A percentile compares a stretch with the other conserved stretches of the same genome.
These are phyloP conservation scores for Brachirus orientalis DNA, from an alignment of 2,113 vertebrate genomes.

Conservation along the genomic window DNA sequence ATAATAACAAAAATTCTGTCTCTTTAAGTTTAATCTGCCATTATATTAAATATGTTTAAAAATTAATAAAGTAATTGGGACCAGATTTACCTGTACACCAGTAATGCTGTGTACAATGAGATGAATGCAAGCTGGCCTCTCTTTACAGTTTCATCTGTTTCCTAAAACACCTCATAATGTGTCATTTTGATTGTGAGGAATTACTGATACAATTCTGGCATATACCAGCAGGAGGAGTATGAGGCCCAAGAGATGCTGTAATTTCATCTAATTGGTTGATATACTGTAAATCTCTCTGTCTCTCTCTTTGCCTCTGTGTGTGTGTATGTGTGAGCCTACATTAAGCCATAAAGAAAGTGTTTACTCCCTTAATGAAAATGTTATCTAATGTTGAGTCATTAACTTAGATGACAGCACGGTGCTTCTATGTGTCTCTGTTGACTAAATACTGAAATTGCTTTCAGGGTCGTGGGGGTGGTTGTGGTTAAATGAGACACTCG, in stretches of 20 bases:
- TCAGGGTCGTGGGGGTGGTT: constrained; percentile 1
- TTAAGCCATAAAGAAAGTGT: constrained; percentile 46
- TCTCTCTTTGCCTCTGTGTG: background rate
- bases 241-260: constrained; percentile 17
- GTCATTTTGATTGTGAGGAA: background rate
- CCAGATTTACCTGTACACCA: no score
- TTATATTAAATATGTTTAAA: no score
- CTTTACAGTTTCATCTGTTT: background rate
- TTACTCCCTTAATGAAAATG: constrained; percentile 50
- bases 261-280: constrained; percentile 29
- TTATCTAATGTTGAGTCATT: constrained; percentile 49
- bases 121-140: no score
- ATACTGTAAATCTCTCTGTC: constrained; percentile 17
- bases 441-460: constrained; percentile 42
- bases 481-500: background rate
- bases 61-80: no score
- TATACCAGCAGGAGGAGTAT: constrained; percentile 64
- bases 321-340: constrained; percentile 11
- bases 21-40: no score
- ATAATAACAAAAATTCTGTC: no score
- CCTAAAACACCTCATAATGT: constrained; percentile 1
- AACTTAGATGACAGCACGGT: constrained; percentile 37
- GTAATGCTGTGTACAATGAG: no score
- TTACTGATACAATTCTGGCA: background rate
- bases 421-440: constrained; percentile 38